Evolutionary conservation across 2,113 vertebrate genomes (phyloP).

Genomic region (Scolopax mira): DNA sequence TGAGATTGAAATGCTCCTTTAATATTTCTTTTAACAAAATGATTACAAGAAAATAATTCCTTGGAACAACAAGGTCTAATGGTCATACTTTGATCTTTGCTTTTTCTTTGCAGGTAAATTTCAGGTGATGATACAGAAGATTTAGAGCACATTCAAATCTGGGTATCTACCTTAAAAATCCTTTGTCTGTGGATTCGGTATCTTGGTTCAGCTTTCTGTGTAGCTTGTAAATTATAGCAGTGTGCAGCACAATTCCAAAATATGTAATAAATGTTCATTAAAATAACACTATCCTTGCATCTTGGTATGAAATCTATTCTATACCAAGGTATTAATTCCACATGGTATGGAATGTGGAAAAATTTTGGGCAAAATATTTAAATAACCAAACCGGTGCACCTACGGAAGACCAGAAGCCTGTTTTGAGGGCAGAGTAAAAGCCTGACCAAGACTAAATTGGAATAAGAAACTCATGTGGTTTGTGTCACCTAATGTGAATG

Average conservation of each 20-base stretch:
- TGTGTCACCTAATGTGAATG: neutral
- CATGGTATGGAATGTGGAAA: neutral
- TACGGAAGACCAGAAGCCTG: neutral
- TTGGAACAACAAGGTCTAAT: neutral
- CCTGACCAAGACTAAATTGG: neutral
- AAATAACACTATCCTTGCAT: neutral
- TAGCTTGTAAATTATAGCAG: constrained; percentile 42
- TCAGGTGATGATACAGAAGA: constrained; percentile 98
- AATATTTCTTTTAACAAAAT: neutral
- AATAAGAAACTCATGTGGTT: neutral
- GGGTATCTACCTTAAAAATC: neutral
- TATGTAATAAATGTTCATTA: neutral
- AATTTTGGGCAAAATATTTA: neutral
- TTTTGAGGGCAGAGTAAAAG: neutral
- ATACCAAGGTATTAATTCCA: neutral
- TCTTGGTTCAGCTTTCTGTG: neutral
- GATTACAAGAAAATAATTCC: neutral
- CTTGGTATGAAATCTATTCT: constrained; percentile 4
- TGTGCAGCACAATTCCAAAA: neutral
- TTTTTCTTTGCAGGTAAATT: constrained; percentile 87
- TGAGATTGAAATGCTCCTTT: neutral
- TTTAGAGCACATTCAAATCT: constrained; percentile 68
- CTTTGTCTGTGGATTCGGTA: neutral
- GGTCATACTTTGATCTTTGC: neutral
- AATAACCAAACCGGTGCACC: neutral